Conservation (phyloP, 2,113 vertebrate genomes). For the Tragelaphus buxtoni region DNA sequence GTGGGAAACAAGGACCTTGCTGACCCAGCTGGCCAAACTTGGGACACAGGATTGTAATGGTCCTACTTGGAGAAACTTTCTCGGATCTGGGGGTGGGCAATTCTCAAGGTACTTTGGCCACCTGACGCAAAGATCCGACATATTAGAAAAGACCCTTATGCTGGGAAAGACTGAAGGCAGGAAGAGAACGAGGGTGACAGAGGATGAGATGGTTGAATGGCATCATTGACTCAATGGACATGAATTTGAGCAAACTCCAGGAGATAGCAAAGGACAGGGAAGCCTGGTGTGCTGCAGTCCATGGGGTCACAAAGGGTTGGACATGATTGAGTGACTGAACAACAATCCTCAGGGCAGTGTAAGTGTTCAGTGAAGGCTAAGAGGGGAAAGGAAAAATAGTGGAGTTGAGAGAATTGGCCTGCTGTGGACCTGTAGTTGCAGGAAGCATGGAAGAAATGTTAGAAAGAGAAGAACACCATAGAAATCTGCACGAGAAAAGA, state of each 20-base stretch:
- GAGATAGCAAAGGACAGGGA: background rate
- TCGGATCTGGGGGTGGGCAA: background rate
- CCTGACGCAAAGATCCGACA: background rate
- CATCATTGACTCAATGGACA: background rate
- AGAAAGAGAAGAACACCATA: background rate
- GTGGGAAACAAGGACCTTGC: background rate
- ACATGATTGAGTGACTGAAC: background rate
- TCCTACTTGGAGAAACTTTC: background rate
- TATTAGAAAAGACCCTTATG: background rate
- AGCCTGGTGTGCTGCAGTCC: background rate
- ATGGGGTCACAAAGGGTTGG: background rate
- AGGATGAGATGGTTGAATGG: background rate
- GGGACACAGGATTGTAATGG: background rate
- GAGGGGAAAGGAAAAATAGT: background rate
- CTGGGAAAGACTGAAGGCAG: background rate
- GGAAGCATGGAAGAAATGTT: background rate
- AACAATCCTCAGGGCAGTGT: background rate
- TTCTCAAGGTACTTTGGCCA: background rate
- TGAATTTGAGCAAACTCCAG: background rate
- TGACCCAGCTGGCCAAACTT: background rate
- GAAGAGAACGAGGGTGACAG: background rate
- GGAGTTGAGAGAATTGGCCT: background rate
- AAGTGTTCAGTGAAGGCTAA: background rate
- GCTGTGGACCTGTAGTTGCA: background rate
- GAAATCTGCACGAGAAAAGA: background rate